These are phyloP conservation scores for Garra rufa DNA, from an alignment of 2,113 vertebrate genomes.

Conservation along the genomic window DNA sequence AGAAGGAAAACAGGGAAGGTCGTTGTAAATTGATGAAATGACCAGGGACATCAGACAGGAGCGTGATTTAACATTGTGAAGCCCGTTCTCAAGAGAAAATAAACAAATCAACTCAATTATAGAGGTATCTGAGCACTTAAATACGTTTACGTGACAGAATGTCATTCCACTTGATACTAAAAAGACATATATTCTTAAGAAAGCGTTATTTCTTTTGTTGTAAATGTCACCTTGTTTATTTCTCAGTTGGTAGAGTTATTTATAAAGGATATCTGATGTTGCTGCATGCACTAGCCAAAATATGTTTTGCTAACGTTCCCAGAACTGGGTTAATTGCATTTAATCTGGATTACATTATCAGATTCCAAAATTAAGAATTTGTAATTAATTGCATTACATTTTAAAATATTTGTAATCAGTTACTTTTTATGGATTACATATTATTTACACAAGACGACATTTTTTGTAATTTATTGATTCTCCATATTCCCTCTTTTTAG, in stretches of 20 bases:
- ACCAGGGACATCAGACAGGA: neutral
- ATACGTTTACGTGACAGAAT: neutral
- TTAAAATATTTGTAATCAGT: too few relatives aligned
- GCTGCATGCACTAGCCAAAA: neutral
- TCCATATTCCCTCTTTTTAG: too few relatives aligned
- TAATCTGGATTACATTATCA: too few relatives aligned
- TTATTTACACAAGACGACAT: too few relatives aligned
- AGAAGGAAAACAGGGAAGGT: slow-evolving; percentile 5
- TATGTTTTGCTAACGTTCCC: neutral
- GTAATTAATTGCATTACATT: too few relatives aligned
- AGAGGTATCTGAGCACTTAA: neutral
- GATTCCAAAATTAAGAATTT: too few relatives aligned
- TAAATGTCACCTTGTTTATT: neutral
- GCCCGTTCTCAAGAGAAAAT: neutral
- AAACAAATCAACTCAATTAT: neutral
- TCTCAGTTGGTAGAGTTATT: neutral
- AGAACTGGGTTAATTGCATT: too few relatives aligned
- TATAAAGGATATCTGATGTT: neutral
- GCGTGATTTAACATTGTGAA: neutral
- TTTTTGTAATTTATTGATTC: too few relatives aligned
- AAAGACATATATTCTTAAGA: neutral
- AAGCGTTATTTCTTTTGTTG: neutral
- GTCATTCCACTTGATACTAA: neutral
- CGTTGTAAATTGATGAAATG: slow-evolving; percentile 38
- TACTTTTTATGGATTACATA: too few relatives aligned